phyloP scores from a whole-genome alignment of 2,113 vertebrate genomes.

The Xyliphius kryptos region DNA sequence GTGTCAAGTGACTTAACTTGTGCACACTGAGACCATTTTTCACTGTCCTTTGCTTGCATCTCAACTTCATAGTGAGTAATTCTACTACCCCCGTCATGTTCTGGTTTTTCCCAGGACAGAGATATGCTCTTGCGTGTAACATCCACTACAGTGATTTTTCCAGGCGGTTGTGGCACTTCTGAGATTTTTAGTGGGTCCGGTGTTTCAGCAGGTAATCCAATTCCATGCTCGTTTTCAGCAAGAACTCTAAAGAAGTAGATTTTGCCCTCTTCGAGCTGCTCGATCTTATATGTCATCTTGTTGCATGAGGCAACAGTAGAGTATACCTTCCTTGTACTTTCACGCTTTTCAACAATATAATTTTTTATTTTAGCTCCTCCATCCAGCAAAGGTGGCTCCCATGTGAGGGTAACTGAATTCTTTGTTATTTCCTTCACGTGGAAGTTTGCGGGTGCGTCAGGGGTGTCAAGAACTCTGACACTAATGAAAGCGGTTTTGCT shows the following conservation, averaged over 20 bases:
- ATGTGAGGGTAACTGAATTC: slow-evolving; percentile 84
- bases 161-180: slow-evolving; percentile 93
- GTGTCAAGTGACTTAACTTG: slow-evolving; percentile 85
- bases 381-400: slow-evolving; percentile 91
- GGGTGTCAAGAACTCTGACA: slow-evolving; percentile 91
- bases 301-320: slow-evolving; percentile 87
- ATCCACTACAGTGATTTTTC: slow-evolving; percentile 88
- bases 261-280: slow-evolving; percentile 86
- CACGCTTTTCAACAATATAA: slow-evolving; percentile 93
- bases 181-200: slow-evolving; percentile 86
- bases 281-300: slow-evolving; percentile 89
- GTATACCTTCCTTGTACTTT: slow-evolving; percentile 92
- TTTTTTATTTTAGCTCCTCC: slow-evolving; percentile 96
- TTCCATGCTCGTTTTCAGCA: slow-evolving; percentile 93
- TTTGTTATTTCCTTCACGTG: slow-evolving; percentile 89
- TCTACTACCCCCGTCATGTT: slow-evolving; percentile 93
- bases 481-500: slow-evolving; percentile 91
- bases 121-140: slow-evolving; percentile 85
- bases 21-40: slow-evolving; percentile 86
- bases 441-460: slow-evolving; percentile 86
- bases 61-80: slow-evolving; percentile 90
- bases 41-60: slow-evolving; percentile 84
- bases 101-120: slow-evolving; percentile 87
- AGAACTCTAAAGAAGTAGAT: slow-evolving; percentile 90
- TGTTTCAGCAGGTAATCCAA: slow-evolving; percentile 84